These are phyloP conservation scores for Suncus etruscus DNA, from an alignment of 2,113 vertebrate species.

Conservation along the genomic window DNA sequence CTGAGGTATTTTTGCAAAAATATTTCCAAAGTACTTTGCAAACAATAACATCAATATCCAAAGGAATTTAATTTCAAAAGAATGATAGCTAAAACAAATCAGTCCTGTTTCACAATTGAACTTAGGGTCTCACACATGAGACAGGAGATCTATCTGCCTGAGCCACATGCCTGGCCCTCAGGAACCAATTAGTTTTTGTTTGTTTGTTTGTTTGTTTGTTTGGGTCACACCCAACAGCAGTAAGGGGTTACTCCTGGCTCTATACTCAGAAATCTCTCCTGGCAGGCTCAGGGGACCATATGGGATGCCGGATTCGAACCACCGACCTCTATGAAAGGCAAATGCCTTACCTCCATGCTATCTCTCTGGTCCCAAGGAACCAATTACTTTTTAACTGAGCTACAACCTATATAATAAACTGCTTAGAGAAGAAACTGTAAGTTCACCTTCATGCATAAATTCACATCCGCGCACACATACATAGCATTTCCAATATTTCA, in stretches of 20 bases:
- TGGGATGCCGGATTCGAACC: too few species aligned
- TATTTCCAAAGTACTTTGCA: constrained; percentile 47
- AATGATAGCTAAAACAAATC: background rate
- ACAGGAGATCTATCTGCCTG: too few species aligned
- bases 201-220: too few species aligned
- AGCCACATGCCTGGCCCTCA: too few species aligned
- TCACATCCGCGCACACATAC: background rate
- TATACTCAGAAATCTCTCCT: too few species aligned
- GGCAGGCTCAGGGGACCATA: too few species aligned
- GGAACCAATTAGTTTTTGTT: constrained; percentile 19
- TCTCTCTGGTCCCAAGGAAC: background rate
- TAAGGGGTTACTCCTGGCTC: too few species aligned
- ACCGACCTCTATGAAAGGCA: too few species aligned
- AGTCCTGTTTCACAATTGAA: background rate
- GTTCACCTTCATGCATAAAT: background rate
- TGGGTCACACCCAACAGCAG: too few species aligned
- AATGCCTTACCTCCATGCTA: too few species aligned
- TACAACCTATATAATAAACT: constrained; percentile 14
- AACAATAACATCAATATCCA: constrained; percentile 60
- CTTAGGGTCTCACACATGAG: too few species aligned
- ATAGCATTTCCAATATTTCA: constrained; percentile 6
- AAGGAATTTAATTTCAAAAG: too few species aligned
- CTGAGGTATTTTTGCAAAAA: constrained; percentile 51
- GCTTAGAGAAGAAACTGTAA: background rate
- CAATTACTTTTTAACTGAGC: constrained; percentile 19